Evolutionary conservation across 2,888 invertebrate genomes (phyloP).

Genomic region (Baccha elongata): DNA sequence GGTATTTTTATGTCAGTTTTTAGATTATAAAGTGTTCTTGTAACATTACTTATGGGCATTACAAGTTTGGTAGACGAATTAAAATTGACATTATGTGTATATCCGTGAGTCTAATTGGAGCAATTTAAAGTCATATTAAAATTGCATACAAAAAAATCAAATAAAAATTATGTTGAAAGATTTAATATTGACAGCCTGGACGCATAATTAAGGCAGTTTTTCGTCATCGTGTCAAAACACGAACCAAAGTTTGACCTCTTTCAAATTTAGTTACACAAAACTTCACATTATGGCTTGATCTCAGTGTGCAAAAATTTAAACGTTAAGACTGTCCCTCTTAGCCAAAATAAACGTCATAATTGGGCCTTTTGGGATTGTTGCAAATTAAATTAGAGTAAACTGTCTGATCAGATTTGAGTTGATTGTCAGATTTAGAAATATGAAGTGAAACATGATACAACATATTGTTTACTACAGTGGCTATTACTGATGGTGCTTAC

Average conservation of each 20-base stretch:
- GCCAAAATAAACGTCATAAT: neutral
- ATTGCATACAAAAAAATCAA: conserved; percentile 10
- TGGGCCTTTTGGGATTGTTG: neutral
- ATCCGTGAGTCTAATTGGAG: conserved; percentile 60
- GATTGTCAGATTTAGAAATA: too few relatives aligned
- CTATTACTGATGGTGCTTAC: too few relatives aligned
- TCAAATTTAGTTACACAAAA: conserved; percentile 2
- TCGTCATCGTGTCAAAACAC: conserved; percentile 43
- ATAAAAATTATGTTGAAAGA: conserved; percentile 27
- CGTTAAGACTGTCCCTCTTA: neutral
- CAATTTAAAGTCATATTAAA: conserved; percentile 47
- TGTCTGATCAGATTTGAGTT: too few relatives aligned
- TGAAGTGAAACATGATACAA: too few relatives aligned
- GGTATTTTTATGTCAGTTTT: conserved; percentile 51
- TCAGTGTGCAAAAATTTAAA: neutral
- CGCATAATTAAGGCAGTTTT: conserved; percentile 42
- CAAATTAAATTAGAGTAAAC: too few relatives aligned
- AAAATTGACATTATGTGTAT: conserved; percentile 45
- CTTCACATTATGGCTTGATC: too few relatives aligned
- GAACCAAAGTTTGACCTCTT: conserved; percentile 18
- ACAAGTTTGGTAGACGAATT: conserved; percentile 7
- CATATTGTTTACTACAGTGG: too few relatives aligned
- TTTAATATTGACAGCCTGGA: conserved; percentile 43
- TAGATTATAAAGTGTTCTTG: conserved; percentile 27
- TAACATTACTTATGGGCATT: conserved; percentile 27